Evolutionary conservation across 92 coral and sea anemone species (phyloP).

Genomic region (Palythoa grandiflora): DNA sequence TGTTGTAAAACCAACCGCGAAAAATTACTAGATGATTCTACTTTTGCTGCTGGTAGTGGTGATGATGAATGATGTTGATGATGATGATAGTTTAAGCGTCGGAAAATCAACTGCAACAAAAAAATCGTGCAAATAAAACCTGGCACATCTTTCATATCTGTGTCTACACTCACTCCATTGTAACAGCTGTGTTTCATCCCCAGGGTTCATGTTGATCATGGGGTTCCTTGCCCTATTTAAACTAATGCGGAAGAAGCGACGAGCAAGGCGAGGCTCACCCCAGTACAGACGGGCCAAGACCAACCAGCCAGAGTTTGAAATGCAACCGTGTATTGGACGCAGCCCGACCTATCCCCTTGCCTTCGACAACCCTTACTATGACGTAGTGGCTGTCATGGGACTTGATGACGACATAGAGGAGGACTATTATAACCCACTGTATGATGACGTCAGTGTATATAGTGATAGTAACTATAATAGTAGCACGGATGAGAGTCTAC

Average conservation of each 20-base stretch:
- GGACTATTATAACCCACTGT: slow-evolving; percentile 89
- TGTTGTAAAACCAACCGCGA: too few species aligned
- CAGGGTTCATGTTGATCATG: slow-evolving; percentile 74
- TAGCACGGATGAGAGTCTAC: slow-evolving; percentile 82
- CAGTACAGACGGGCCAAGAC: slow-evolving; percentile 69
- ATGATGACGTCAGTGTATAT: slow-evolving; percentile 86
- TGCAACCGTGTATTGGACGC: slow-evolving; percentile 86
- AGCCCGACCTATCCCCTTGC: slow-evolving; percentile 88
- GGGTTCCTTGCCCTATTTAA: slow-evolving; percentile 70
- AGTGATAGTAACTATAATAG: slow-evolving; percentile 81
- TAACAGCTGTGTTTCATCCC: neutral
- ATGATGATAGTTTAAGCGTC: too few species aligned
- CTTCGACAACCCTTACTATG: slow-evolving; percentile 97
- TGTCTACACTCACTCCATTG: neutral
- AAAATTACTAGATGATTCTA: too few species aligned
- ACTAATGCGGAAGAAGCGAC: slow-evolving; percentile 78
- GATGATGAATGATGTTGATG: too few species aligned
- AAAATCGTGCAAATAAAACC: too few species aligned
- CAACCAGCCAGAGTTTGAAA: slow-evolving; percentile 91
- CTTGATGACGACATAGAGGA: slow-evolving; percentile 96
- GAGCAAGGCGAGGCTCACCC: slow-evolving; percentile 58
- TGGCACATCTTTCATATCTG: too few species aligned
- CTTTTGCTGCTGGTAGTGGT: too few species aligned
- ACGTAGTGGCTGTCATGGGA: slow-evolving; percentile 98
- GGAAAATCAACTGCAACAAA: too few species aligned